Evolutionary conservation across 2,797 vertebrate species (phyloP).

Genomic region (Typhlichthys subterraneus): DNA sequence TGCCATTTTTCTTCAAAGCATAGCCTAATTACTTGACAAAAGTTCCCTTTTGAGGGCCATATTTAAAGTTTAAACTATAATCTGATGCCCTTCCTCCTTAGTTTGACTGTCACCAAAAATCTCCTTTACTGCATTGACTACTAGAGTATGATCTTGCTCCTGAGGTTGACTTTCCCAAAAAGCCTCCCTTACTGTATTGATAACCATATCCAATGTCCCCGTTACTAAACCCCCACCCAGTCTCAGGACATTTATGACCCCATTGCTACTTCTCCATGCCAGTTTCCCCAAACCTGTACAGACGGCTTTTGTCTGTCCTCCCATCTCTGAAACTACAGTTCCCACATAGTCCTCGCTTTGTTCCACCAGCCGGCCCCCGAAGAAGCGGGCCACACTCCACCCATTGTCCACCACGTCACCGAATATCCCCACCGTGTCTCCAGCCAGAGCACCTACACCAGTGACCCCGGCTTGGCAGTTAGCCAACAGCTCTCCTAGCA

Average conservation of each 20-base stretch:
- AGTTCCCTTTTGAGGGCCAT: conserved; percentile 12
- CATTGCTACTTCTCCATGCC: conserved; percentile 58
- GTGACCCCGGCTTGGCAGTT: conserved; percentile 66
- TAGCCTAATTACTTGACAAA: background rate
- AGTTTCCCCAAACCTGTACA: conserved; percentile 71
- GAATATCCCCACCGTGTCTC: conserved; percentile 65
- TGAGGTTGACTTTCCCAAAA: conserved; percentile 32
- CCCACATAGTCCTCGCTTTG: conserved; percentile 65
- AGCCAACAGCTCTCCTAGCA: conserved; percentile 58
- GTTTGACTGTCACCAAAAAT: conserved; percentile 51
- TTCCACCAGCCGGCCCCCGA: conserved; percentile 64
- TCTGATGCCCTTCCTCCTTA: conserved; percentile 20
- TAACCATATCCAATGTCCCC: conserved; percentile 41
- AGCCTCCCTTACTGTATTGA: conserved; percentile 42
- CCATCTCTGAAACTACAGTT: conserved; percentile 69
- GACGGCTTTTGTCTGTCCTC: conserved; percentile 62
- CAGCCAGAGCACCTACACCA: conserved; percentile 69
- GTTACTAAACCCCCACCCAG: conserved; percentile 38
- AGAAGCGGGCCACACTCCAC: conserved; percentile 65
- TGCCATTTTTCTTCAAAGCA: background rate
- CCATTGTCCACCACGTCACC: conserved; percentile 49
- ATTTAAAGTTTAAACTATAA: background rate
- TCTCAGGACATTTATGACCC: conserved; percentile 52
- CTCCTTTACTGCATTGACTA: conserved; percentile 41
- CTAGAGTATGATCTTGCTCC: too few species aligned